A percentile compares a stretch with the other conserved stretches of the same genome.
Conservation (phyloP, 92 coral and sea anemone species). For the Montipora capitata region DNA sequence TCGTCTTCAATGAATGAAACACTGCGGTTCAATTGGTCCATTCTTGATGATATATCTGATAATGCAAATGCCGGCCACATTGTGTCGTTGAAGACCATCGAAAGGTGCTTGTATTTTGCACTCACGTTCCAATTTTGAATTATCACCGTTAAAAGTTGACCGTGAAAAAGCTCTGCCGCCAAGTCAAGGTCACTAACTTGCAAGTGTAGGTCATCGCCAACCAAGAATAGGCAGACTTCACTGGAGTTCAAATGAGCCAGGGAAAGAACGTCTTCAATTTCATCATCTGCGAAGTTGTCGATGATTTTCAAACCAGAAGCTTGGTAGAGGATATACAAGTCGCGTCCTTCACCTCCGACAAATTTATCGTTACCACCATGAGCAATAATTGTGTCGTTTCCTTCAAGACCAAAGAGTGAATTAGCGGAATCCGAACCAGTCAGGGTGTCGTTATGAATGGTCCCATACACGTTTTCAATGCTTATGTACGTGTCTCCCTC, state of each 20-base stretch:
- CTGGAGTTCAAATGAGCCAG: slow-evolving; percentile 44
- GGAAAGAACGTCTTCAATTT: slow-evolving; percentile 62
- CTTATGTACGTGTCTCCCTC: slow-evolving; percentile 61
- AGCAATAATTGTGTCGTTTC: slow-evolving; percentile 41
- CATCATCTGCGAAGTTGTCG: slow-evolving; percentile 75
- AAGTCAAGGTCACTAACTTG: slow-evolving; percentile 29
- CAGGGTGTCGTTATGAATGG: slow-evolving; percentile 56
- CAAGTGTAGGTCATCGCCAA: slow-evolving; percentile 61
- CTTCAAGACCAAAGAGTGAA: slow-evolving; percentile 47
- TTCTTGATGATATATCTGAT: background rate
- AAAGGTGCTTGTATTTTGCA: slow-evolving; percentile 47
- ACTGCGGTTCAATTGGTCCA: slow-evolving; percentile 13
- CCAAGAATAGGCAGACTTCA: slow-evolving; percentile 60
- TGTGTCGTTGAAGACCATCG: slow-evolving; percentile 47
- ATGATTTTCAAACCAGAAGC: slow-evolving; percentile 59
- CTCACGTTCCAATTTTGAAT: slow-evolving; percentile 54
- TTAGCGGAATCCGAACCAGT: slow-evolving; percentile 65
- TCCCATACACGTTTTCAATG: slow-evolving; percentile 73
- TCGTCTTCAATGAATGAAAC: background rate
- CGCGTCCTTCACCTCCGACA: slow-evolving; percentile 69
- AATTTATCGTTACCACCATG: slow-evolving; percentile 61
- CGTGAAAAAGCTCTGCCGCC: slow-evolving; percentile 45
- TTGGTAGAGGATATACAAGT: slow-evolving; percentile 45
- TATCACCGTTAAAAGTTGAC: slow-evolving; percentile 45
- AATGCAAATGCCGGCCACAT: slow-evolving; percentile 47